phyloP scores from a whole-genome alignment of 2,113 vertebrate genomes.

The Lynx canadensis region DNA sequence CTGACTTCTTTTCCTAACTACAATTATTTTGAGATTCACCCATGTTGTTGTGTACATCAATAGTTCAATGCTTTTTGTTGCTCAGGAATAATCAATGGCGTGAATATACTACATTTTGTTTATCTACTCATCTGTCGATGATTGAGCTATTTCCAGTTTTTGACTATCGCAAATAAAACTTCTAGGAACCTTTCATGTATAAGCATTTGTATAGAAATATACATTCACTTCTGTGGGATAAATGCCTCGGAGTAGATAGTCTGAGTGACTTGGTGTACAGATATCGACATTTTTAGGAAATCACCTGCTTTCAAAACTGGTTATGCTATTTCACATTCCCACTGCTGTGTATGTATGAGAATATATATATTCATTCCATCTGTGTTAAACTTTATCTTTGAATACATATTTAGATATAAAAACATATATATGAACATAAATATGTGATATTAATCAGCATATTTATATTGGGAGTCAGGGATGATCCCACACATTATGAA shows the following conservation, averaged over 20 bases:
- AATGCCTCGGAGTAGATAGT: background rate
- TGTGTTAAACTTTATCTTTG: background rate
- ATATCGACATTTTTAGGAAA: background rate
- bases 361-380: background rate
- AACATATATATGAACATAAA: background rate
- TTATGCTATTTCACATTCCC: background rate
- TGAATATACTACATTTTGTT: background rate
- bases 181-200: fast-evolving
- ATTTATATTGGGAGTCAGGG: background rate
- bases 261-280: background rate
- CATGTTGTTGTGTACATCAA: background rate
- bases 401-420: background rate
- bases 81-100: background rate
- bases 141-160: background rate
- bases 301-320: background rate
- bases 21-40: background rate
- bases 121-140: background rate
- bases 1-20: background rate
- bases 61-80: background rate
- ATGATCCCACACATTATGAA: background rate
- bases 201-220: background rate
- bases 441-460: background rate
- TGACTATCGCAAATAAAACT: background rate
- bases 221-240: background rate
- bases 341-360: background rate